phyloP scores from a whole-genome alignment of 2,888 invertebrate species.

The Ophion slaviceki region DNA sequence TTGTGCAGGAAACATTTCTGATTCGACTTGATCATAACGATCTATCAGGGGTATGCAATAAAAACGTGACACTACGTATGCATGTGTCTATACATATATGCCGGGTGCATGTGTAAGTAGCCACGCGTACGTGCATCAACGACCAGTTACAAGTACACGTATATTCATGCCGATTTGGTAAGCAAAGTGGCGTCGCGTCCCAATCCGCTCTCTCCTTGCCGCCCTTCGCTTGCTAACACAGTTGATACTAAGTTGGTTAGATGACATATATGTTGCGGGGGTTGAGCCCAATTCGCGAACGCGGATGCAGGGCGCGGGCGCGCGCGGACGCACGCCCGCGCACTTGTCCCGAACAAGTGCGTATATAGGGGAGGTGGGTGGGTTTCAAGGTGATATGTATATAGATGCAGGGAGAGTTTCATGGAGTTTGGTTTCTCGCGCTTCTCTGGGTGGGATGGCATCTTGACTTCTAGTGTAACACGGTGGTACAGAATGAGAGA shows the following conservation, averaged over 20 bases:
- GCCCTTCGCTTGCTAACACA: neutral
- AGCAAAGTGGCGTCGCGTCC: too few relatives aligned
- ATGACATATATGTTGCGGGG: neutral
- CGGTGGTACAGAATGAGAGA: conserved; percentile 15
- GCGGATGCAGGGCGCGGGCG: neutral
- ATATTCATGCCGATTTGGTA: too few relatives aligned
- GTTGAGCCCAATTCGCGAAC: conserved; percentile 15
- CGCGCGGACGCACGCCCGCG: conserved; percentile 48
- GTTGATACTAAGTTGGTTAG: conserved; percentile 24
- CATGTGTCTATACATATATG: too few relatives aligned
- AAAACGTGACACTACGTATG: too few relatives aligned
- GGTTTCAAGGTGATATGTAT: neutral
- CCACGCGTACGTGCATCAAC: too few relatives aligned
- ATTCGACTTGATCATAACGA: too few relatives aligned
- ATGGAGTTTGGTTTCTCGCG: conserved; percentile 80
- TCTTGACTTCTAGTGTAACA: conserved; percentile 83
- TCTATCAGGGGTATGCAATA: too few relatives aligned
- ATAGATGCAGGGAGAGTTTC: conserved; percentile 67
- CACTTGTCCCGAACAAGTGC: conserved; percentile 61
- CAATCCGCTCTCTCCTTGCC: too few relatives aligned
- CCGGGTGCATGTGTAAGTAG: too few relatives aligned
- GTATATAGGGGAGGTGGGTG: conserved; percentile 48
- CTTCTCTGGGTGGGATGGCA: conserved; percentile 80
- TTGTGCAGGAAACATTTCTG: too few relatives aligned
- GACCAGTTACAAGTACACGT: too few relatives aligned